Base-by-base conservation (phyloP, 2,888 invertebrate genomes). In the Conus canariensis region DNA sequence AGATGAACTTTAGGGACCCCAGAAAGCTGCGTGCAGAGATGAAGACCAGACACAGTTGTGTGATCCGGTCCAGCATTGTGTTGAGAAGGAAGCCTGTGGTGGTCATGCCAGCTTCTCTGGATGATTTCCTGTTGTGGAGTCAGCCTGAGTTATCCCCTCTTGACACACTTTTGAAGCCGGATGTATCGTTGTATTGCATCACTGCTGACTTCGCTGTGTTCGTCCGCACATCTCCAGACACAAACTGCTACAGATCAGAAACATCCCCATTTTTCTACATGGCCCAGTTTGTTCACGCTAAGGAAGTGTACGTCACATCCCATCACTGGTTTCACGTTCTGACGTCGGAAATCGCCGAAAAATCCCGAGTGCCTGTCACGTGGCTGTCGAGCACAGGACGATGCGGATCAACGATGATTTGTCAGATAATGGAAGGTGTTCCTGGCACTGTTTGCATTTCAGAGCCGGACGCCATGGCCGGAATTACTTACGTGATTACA, bases 381-480 rank as follows among this genome's bases (percentile, higher is more conserved):
- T 92, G 91, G 92, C 59, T 93, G 45, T 91, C 93, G n/a, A 93
- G 91, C 87, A 93, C 92, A 4, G 94, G 94, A 2, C 91, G 94
- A 56, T 94, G 94, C 90, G 94, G 94, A 4, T 93, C 93, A 14
- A 94, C 94, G 14, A 30, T 93, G 30, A 87, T 94, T 22, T 67
- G 90, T 7, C 93, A 94, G 74, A 92, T 93, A 10, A 90, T 94
- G 30, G 94, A 93, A 80, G 85, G 88, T 5, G 90, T 93, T 25
- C 93, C 93, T 30, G 92, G 92, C 5, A 92, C 92, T 0, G 83
- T 92, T 0, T 77, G 92, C 16, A 86, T 92, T n/a, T 91, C 92
- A 7, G 94, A 94, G 83, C 93, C 93, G 9, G 93, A 93, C 82
- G 91, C 91, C 30, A 64, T 93, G 2, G 92, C 92, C 22, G 92